Percentiles rank a stretch among this genome's conserved stretches.
Conservation (phyloP, 37 sponge, comb jelly and placozoan species). For the Axinella damicornis region DNA sequence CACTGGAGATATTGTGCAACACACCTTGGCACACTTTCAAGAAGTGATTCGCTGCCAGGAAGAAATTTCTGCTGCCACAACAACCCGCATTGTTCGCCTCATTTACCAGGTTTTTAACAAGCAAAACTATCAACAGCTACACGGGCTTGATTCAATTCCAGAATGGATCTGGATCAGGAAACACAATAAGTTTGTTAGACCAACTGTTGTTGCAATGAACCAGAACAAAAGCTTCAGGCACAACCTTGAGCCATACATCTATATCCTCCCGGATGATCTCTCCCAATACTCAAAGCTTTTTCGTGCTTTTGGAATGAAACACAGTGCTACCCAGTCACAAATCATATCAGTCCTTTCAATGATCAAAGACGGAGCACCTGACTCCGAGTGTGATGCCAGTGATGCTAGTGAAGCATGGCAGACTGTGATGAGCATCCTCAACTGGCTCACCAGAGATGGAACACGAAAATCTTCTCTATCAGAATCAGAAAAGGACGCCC, state of each 20-base stretch:
- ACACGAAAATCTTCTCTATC: not conserved
- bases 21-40: conserved; percentile 29
- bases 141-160: not conserved
- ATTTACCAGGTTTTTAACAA: not conserved
- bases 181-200: conserved; percentile 30
- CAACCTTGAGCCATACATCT: conserved; percentile 54
- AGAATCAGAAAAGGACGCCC: not conserved
- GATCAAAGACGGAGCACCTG: conserved; percentile 4
- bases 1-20: not conserved
- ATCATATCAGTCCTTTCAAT: conserved; percentile 24
- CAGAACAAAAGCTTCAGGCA: conserved; percentile 23
- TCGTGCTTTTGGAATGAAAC: not conserved
- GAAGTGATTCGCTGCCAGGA: not conserved
- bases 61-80: not conserved
- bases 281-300: not conserved
- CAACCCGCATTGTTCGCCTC: not conserved
- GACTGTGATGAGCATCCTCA: conserved; percentile 29
- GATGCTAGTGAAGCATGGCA: conserved; percentile 3
- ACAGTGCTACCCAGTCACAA: conserved; percentile 2
- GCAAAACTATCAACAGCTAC: not conserved
- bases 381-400: too few species aligned
- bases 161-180: conserved; percentile 40
- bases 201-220: conserved; percentile 18
- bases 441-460: conserved; percentile 47
- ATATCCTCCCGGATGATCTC: conserved; percentile 29